A percentile compares a stretch with the other conserved stretches of the same genome.
Evolutionary conservation across 2,113 vertebrate genomes (phyloP).

Genomic region (Pseudorectes ferrugineus): DNA sequence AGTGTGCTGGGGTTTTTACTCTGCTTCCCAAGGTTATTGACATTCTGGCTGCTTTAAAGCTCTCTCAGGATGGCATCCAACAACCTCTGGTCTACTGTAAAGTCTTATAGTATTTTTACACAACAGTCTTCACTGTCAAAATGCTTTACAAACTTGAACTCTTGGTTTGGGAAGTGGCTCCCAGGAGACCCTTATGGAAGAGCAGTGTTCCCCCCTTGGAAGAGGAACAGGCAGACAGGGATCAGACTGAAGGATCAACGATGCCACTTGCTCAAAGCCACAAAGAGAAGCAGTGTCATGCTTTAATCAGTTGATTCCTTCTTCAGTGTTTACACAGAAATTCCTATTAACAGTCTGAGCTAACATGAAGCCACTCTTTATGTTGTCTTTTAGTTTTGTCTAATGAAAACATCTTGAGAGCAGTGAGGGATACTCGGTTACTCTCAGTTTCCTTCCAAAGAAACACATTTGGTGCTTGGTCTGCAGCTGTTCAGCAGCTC

Average conservation of each 20-base stretch:
- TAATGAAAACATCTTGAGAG: background rate
- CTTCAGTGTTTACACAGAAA: background rate
- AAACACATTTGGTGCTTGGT: background rate
- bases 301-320: background rate
- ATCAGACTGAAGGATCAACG: background rate
- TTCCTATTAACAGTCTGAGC: background rate
- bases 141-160: background rate
- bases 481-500: background rate
- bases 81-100: background rate
- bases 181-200: background rate
- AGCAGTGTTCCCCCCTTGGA: background rate
- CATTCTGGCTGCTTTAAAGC: background rate
- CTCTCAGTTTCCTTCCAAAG: background rate
- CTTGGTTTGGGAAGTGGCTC: background rate
- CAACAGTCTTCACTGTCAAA: background rate
- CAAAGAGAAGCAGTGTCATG: background rate
- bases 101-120: background rate
- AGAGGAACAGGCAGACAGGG: background rate
- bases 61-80: background rate
- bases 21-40: background rate
- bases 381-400: background rate
- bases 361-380: rapidly evolving
- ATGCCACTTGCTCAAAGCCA: background rate
- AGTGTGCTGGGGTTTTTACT: background rate
- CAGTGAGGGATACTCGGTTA: rapidly evolving